phyloP scores from a whole-genome alignment of 2,888 invertebrate species.

The Notodonta dromedarius region DNA sequence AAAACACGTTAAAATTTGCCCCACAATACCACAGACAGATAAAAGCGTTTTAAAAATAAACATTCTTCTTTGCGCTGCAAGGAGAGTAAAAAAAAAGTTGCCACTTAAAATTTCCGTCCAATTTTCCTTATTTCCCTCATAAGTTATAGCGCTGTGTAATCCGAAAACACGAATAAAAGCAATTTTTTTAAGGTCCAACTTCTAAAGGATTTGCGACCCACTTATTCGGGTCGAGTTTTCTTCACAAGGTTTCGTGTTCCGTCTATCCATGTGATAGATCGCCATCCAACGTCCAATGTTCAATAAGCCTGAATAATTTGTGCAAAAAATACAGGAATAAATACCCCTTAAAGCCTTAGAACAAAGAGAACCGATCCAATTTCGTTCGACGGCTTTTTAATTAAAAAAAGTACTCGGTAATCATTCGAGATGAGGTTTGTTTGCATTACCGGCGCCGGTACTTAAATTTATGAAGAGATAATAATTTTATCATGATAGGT shows the following conservation, averaged over 20 bases:
- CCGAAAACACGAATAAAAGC: constrained; percentile 63
- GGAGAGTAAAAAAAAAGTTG: neutral
- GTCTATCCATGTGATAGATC: constrained; percentile 69
- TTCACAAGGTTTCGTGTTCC: constrained; percentile 55
- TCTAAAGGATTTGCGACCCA: constrained; percentile 65
- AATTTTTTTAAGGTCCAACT: constrained; percentile 64
- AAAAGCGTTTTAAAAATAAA: no score
- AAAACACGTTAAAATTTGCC: no score
- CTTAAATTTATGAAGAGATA: constrained; percentile 18
- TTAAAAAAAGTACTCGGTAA: constrained; percentile 51
- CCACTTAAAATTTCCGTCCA: neutral
- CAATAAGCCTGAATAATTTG: constrained; percentile 74
- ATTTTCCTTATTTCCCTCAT: constrained; percentile 15
- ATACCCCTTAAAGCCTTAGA: constrained; percentile 47
- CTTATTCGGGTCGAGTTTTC: constrained; percentile 59
- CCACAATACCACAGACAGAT: no score
- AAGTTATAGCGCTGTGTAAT: constrained; percentile 47
- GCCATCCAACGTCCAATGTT: constrained; percentile 62
- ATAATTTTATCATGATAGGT: constrained; percentile 1
- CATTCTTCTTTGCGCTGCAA: neutral
- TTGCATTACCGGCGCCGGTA: constrained; percentile 28
- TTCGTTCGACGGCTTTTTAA: constrained; percentile 58
- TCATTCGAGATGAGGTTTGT: constrained; percentile 43
- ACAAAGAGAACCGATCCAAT: constrained; percentile 59
- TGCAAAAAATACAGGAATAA: constrained; percentile 64